phyloP scores from a whole-genome alignment of 2,888 invertebrate genomes.

The Flabesymbios commensalis region DNA sequence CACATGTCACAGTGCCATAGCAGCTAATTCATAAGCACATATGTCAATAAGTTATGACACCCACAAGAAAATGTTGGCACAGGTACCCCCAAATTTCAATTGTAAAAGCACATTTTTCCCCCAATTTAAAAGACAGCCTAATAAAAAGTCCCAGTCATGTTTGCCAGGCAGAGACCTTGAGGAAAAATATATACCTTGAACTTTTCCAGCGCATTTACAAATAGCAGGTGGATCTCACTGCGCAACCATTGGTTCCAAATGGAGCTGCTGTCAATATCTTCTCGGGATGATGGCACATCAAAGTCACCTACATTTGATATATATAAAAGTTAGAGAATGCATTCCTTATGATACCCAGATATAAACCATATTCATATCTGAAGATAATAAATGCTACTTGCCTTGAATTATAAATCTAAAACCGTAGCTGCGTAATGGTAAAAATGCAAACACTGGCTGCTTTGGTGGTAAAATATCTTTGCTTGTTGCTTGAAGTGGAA shows the following conservation, averaged over 20 bases:
- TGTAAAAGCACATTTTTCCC: too few species aligned
- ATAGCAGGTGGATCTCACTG: conserved; percentile 52
- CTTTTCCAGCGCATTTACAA: conserved; percentile 51
- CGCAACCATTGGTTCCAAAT: conserved; percentile 61
- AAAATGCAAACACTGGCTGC: conserved; percentile 60
- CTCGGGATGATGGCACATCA: conserved; percentile 61
- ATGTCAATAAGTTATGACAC: too few species aligned
- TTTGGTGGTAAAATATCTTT: conserved; percentile 48
- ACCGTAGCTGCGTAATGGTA: conserved; percentile 60
- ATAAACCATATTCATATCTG: too few species aligned
- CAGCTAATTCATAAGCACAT: too few species aligned
- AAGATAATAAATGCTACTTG: conserved; percentile 17
- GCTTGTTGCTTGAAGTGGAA: too few species aligned
- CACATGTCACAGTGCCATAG: too few species aligned
- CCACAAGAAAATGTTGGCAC: too few species aligned
- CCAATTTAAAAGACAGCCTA: too few species aligned
- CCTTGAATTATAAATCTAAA: conserved; percentile 61
- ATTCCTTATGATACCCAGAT: too few species aligned
- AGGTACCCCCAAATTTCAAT: too few species aligned
- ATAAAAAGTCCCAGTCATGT: too few species aligned
- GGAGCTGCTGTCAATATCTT: conserved; percentile 59
- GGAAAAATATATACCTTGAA: conserved; percentile 45
- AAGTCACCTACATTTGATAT: conserved; percentile 54
- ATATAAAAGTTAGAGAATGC: conserved; percentile 1
- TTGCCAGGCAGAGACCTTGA: neutral